Evolutionary conservation across 1,140 invertebrate species (phyloP), one percentile per base, ranked within the genome.

Genomic region (Bombus haemorrhoidalis): DNA sequence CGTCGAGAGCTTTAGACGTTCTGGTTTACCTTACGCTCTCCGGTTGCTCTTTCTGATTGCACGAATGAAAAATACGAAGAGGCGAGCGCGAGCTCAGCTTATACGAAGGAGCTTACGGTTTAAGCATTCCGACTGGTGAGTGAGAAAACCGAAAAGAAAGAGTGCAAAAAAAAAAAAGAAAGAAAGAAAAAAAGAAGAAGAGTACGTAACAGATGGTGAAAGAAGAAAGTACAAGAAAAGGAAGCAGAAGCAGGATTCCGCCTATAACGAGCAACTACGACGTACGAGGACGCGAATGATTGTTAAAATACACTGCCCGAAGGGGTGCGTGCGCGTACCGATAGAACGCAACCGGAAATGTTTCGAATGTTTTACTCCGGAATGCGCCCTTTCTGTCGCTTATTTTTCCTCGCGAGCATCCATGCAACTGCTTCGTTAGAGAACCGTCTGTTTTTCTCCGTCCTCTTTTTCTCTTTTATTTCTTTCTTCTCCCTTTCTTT

Each of bases 241-340:
- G 13, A 6, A 22, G 22, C 8, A 13, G 43, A 81, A 59, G 28
- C 9, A 9, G 47, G 76, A 41, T 39, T 25, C 39, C 10, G 34
- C 22, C 37, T 25, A 28, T 47, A 47, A 47, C 13, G 69, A 53
- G 34, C 43, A 72, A 34, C 18, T n/a, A n/a, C n/a, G n/a, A 15
- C n/a, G 68, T 37, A 47, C 66, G 18, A 53, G n/a, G 62, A 78
- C 68, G 77, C 81, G 71, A 87, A 78, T 68, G 69, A 85, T 89
- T 87, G 87, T 89, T 87, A 83, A 87, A 79, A 73, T 64, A 34
- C 39, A 59, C 41, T 59, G 73, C 12, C 57, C 18, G 47, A 22
- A 22, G 47, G 18, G 5, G 22, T 39, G 69, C 41, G 28, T 25
- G 69, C 25, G 18, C 47, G 37, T 68, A 25, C 13, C 53, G 22